Percentiles rank a stretch among this genome's conserved stretches.
Evolutionary conservation across 2,113 vertebrate genomes (phyloP).

Genomic region (Numenius arquata): DNA sequence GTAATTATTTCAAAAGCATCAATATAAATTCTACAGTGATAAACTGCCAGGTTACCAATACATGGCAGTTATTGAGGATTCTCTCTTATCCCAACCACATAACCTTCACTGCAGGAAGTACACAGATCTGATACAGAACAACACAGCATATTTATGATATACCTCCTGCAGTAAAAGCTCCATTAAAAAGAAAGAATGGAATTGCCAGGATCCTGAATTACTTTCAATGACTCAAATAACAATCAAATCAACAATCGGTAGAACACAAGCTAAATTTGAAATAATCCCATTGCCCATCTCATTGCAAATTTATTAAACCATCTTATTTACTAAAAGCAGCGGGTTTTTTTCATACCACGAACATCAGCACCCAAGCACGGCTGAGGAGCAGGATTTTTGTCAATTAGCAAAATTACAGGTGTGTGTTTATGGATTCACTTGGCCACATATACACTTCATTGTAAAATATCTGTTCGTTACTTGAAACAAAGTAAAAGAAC

Average conservation of each 20-base stretch:
- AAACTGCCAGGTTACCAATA: conserved; percentile 8
- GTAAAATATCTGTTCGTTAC: background rate
- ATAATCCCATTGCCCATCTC: conserved; percentile 19
- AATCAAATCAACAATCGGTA: background rate
- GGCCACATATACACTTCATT: rapidly evolving
- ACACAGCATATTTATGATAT: background rate
- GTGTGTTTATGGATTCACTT: background rate
- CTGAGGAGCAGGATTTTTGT: conserved; percentile 4
- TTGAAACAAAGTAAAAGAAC: background rate
- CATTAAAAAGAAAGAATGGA: conserved; percentile 40
- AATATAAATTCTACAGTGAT: background rate
- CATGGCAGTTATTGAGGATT: conserved; percentile 35
- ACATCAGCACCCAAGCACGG: background rate
- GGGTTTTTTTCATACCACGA: background rate
- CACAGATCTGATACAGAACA: conserved; percentile 17
- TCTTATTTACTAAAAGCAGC: conserved; percentile 1
- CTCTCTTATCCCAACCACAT: conserved; percentile 35
- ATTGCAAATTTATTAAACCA: conserved; percentile 6
- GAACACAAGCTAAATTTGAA: background rate
- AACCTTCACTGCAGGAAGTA: conserved; percentile 17
- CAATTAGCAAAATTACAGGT: background rate
- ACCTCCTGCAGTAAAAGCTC: conserved; percentile 43
- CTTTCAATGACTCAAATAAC: conserved; percentile 1
- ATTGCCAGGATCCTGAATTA: conserved; percentile 4
- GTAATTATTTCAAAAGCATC: conserved; percentile 65